Evolutionary conservation across 2,113 vertebrate genomes (phyloP), one percentile per base, ranked within the genome.

Genomic region (Hypocryptadius cinnamomeus): DNA sequence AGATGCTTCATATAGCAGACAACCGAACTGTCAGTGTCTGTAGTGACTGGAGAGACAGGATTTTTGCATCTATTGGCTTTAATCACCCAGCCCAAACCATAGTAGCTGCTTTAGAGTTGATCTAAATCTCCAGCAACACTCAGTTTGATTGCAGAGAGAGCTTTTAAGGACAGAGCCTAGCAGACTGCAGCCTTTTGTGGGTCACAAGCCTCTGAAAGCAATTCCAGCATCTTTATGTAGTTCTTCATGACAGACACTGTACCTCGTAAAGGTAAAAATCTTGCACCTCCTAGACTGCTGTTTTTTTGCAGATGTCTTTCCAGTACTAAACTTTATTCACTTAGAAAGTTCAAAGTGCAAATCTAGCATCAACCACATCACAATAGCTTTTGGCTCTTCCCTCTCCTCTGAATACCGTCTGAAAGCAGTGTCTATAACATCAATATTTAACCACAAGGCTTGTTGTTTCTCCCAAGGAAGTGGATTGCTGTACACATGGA

Each of bases 401-500:
- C 54, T 89, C 89, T 89, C 79, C 24, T 70, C 79, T 35, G 42
- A 92, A 79, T 13, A 33, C 33, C 50, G 69, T 87, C 87, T 79
- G 87, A 93, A 93, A 91, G 65, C 9, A 4, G 40, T 37, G 51
- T 63, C 83, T 78, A 6, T 60, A 89, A 66, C 79, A 92, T 90
- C 83, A 93, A 89, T 92, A 96, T 95, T 96, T 95, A 95, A 92
- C 86, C 59, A 94, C 2, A 0, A 90, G 44, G 51, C 30, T 91
- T 83, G 15, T 42, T 93, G 48, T 33, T 78, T 90, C 79, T 90
- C 40, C 79, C 83, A 86, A 71, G 79, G 45, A 84, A 71, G 70
- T 45, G 48, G 73, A 86, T 37, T 96, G 77, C 76, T 94, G 64
- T 73, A 87, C 51, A 64, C 3, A 13, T 42, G 69, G 69, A 68